Base-by-base conservation (phyloP, 2,888 invertebrate genomes). In the Ornithoptera priamus region DNA sequence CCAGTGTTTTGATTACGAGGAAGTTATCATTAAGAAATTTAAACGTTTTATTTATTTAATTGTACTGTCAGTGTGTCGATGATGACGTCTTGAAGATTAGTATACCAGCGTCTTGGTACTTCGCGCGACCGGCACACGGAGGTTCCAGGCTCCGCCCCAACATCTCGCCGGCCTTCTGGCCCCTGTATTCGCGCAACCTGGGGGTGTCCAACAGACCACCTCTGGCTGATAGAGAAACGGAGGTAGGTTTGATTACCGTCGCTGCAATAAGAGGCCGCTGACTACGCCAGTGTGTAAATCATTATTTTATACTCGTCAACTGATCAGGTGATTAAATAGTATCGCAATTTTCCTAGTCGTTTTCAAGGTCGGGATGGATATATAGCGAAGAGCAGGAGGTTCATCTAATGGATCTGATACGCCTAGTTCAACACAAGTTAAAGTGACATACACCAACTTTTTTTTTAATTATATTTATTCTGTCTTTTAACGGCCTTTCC, bases 141-240 rank as follows among this genome's bases (percentile, higher is more conserved):
- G 88, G 88, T 2, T 17, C 56, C 3, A 73, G 65, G 17, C 15
- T 75, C 1, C 42, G 62, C 0, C 71, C 75, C 15, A 73, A 71
- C 46, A 5, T 86, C 1, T 77, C 80, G 10, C 70, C 65, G 17
- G 70, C 68, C 0, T 72, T 88, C 15, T 72, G 71, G 0, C 57
- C 78, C 0, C 71, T 88, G 63, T 88, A 81, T 72, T 67, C 74
- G 62, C 76, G 85, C 7, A 85, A 85, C 72, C 77, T 88, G 8
- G 85, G 82, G 12, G 67, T 77, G 8, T 68, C 75, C 2, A 5
- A 70, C n/a, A 72, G 62, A 1, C 75, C 66, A 1, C 72, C 77
- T 2, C 18, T 61, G 1, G 76, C 71, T 5, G 84, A 85, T 7
- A 77, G 78, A 53, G 81, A 82, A 65, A 74, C 80, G 70, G 83